Conservation (phyloP, 2,113 vertebrate genomes). For the Dipodomys ordii region DNA sequence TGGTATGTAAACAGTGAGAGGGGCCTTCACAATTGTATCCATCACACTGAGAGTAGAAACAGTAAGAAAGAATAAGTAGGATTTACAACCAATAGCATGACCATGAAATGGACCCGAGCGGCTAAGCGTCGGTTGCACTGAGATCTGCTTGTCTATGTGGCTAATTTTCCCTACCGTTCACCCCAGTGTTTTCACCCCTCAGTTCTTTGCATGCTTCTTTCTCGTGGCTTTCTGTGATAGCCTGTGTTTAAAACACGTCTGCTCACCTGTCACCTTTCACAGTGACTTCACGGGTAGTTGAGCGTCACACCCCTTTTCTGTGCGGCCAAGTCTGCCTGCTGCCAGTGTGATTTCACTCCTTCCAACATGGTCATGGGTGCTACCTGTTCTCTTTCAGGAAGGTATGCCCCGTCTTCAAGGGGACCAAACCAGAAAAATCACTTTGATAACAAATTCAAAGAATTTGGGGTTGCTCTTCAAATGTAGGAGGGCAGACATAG, state of each 20-base stretch:
- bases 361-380: background rate
- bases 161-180: background rate
- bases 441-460: background rate
- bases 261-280: background rate
- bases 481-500: background rate
- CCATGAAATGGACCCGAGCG: background rate
- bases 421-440: background rate
- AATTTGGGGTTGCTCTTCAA: background rate
- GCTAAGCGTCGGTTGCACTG: no score
- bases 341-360: background rate
- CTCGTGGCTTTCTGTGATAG: background rate
- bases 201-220: background rate
- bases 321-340: constrained; percentile 2
- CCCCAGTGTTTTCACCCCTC: background rate
- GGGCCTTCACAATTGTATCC: background rate
- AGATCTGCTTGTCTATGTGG: background rate
- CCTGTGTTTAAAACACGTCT: background rate
- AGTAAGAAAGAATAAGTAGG: background rate
- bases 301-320: background rate
- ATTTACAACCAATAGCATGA: background rate
- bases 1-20: background rate
- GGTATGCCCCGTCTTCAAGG: background rate
- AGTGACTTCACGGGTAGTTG: background rate
- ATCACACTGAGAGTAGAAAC: background rate
- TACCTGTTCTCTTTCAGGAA: background rate